Evolutionary conservation across 2,888 invertebrate genomes (phyloP).

Genomic region (Conchocele bisecta): DNA sequence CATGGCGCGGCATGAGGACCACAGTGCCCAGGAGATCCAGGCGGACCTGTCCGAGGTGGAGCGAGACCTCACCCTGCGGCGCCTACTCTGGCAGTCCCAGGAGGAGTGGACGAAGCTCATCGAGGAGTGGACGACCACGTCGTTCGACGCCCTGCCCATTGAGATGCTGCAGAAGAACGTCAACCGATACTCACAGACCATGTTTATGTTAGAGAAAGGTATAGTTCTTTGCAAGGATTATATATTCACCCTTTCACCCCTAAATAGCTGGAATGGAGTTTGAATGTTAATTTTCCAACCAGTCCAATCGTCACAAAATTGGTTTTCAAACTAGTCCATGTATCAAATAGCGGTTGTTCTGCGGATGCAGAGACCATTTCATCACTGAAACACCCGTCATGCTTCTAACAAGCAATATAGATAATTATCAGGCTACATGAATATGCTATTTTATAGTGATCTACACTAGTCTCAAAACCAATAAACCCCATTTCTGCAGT

Average conservation of each 20-base stretch:
- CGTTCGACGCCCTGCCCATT: constrained; percentile 80
- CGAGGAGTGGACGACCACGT: constrained; percentile 79
- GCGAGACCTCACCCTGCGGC: constrained; percentile 80
- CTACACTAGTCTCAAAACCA: too few relatives aligned
- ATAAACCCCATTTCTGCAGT: too few relatives aligned
- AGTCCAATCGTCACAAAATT: background rate
- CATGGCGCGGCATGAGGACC: constrained; percentile 72
- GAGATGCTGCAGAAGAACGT: constrained; percentile 82
- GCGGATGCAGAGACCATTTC: too few relatives aligned
- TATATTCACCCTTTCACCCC: too few relatives aligned
- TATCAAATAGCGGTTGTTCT: too few relatives aligned
- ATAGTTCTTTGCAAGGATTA: too few relatives aligned
- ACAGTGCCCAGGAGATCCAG: constrained; percentile 79
- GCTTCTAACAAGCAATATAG: too few relatives aligned
- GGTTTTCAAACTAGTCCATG: too few relatives aligned
- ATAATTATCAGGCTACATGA: too few relatives aligned
- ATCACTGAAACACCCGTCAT: too few relatives aligned
- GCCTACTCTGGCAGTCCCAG: constrained; percentile 81
- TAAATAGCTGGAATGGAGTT: too few relatives aligned
- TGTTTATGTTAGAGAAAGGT: constrained; percentile 83
- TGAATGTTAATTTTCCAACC: background rate
- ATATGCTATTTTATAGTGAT: too few relatives aligned
- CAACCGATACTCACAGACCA: constrained; percentile 82
- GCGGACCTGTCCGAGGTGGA: constrained; percentile 81
- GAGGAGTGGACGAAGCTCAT: constrained; percentile 81